Base-by-base conservation (phyloP, 2,113 vertebrate species). In the Trichomycterus rosablanca region DNA sequence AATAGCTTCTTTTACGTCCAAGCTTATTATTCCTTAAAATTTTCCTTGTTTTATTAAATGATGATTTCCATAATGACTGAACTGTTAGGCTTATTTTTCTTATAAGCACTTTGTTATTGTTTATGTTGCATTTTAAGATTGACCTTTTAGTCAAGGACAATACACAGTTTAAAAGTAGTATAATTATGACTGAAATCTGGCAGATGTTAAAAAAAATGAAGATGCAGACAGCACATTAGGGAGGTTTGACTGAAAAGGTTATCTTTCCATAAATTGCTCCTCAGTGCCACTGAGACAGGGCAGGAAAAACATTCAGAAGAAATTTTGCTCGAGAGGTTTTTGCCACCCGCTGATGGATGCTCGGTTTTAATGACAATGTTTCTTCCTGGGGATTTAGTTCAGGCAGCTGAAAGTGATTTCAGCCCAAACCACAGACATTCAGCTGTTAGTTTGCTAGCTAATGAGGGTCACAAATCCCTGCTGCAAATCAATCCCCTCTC, bases 391-490 rank as follows among this genome's bases (percentile, higher is more conserved):
- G 19, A 24, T 52, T 42, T 6, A 44, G 43, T 43, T 42, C 18
- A 42, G 52, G 45, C 39, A 58, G 22, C 54, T 53, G 54, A 64
- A 48, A 50, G 5, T 52, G 19, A 26, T 66, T 65, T 60, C 22
- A 46, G 23, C n/a, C n/a, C 22, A 49, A 18, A 40, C 28, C 63
- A 61, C 24, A 61, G 8, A 61, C 32, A 23, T 52, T 44, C 24
- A 35, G 42, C 18, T 24, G 20, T 32, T n/a, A n/a, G 34, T 48
- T 52, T 46, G 28, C 26, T 34, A 34, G 14, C 22, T 40, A 12
- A 22, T 24, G 20, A 49, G 23, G 39, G 32, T 22, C 45, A 26
- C 34, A 61, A 14, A 26, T 50, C 9, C 15, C 11, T 22, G 22
- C n/a, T 35, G 12, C 2, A 48, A 11, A 35, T 35, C 12, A 7